phyloP scores from a whole-genome alignment of 2,113 vertebrate genomes.

The Xenopus borealis region DNA sequence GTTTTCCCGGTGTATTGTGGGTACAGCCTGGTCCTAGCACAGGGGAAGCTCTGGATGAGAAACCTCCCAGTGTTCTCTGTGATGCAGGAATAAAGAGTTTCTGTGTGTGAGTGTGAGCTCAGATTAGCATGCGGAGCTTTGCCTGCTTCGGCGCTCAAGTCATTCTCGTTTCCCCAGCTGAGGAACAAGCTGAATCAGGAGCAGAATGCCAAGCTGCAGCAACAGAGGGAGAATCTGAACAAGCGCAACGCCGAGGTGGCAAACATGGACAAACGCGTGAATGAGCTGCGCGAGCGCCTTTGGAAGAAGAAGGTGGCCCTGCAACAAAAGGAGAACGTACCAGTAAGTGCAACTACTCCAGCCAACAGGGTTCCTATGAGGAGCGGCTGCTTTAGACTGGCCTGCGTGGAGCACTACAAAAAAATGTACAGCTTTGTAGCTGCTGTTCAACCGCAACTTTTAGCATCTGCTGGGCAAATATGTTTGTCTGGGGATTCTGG shows the following conservation, averaged over 20 bases:
- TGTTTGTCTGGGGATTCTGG: too few relatives aligned
- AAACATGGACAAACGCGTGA: constrained; percentile 91
- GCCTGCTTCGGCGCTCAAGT: constrained; percentile 25
- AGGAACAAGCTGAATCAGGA: constrained; percentile 96
- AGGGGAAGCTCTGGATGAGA: neutral
- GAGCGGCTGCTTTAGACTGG: too few relatives aligned
- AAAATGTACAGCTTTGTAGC: too few relatives aligned
- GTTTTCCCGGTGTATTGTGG: too few relatives aligned
- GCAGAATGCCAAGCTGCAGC: constrained; percentile 90
- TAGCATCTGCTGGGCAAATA: neutral
- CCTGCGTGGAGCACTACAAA: too few relatives aligned
- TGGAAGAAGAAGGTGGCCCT: constrained; percentile 97
- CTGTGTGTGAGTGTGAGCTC: neutral
- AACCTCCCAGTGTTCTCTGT: neutral
- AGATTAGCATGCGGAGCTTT: constrained; percentile 37
- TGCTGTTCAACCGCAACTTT: neutral
- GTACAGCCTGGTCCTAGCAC: too few relatives aligned
- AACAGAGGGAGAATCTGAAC: constrained; percentile 92
- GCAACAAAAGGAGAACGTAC: constrained; percentile 91
- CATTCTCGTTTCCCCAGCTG: constrained; percentile 68
- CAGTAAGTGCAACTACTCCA: constrained; percentile 67
- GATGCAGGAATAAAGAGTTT: neutral
- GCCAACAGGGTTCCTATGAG: neutral
- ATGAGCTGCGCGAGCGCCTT: constrained; percentile 88
- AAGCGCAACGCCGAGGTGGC: constrained; percentile 92